These are phyloP conservation scores for Anseranas semipalmata DNA, from an alignment of 2,113 vertebrate species.

Conservation along the genomic window DNA sequence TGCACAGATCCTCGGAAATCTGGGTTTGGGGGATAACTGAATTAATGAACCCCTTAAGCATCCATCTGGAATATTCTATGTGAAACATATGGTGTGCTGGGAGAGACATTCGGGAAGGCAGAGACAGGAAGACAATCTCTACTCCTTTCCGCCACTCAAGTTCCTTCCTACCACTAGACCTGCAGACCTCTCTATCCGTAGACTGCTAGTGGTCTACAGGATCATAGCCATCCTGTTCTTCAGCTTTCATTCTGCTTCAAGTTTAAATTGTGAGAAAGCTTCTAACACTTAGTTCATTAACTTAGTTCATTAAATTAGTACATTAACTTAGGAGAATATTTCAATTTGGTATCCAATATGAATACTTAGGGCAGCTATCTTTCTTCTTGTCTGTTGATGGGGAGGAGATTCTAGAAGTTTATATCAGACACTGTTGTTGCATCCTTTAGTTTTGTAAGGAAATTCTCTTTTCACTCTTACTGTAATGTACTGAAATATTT, in stretches of 20 bases:
- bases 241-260: neutral
- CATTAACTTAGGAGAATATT: neutral
- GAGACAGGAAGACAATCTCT: neutral
- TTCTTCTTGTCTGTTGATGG: neutral
- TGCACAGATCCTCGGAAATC: neutral
- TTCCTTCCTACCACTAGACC: neutral
- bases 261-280: neutral
- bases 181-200: neutral
- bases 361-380: neutral
- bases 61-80: neutral
- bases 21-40: neutral
- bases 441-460: neutral
- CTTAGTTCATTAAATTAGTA: neutral
- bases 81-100: neutral
- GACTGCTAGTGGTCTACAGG: neutral
- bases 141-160: neutral
- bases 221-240: neutral
- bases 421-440: neutral
- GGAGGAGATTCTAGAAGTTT: neutral
- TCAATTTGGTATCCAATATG: neutral
- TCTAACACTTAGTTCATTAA: neutral
- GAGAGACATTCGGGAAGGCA: neutral
- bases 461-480: neutral
- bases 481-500: neutral
- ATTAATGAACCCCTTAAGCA: conserved; percentile 7